Conservation (phyloP, 1,140 invertebrate species). For the Caenorhabditis brenneri region DNA sequence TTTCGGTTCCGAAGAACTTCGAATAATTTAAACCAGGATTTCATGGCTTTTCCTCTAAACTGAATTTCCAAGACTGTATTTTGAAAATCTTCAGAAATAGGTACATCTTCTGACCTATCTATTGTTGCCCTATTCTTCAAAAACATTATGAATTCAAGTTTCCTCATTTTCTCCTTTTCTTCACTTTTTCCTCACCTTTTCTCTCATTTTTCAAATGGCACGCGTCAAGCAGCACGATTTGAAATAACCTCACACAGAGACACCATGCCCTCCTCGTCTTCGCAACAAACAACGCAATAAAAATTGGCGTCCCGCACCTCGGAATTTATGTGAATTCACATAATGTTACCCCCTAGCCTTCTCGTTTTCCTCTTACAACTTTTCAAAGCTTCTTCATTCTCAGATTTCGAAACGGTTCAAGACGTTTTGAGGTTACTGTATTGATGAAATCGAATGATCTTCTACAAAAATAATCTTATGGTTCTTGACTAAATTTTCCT, state of each 20-base stretch:
- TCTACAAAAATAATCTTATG: too few relatives aligned
- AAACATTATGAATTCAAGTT: neutral
- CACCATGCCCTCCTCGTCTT: constrained; percentile 1
- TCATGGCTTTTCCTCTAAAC: too few relatives aligned
- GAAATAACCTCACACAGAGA: neutral
- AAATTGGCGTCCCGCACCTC: constrained; percentile 32
- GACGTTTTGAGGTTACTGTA: too few relatives aligned
- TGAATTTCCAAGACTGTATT: too few relatives aligned
- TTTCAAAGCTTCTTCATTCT: neutral
- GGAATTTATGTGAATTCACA: constrained; percentile 39
- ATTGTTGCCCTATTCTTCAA: too few relatives aligned
- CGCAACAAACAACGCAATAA: constrained; percentile 43
- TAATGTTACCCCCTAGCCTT: neutral
- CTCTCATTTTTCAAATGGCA: constrained; percentile 34
- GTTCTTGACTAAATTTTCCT: neutral
- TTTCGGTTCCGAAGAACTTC: too few relatives aligned
- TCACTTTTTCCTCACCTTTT: neutral
- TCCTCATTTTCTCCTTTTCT: neutral
- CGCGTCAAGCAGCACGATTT: constrained; percentile 7
- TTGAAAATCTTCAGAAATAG: too few relatives aligned
- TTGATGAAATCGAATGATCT: too few relatives aligned
- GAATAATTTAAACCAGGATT: too few relatives aligned
- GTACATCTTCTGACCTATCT: too few relatives aligned
- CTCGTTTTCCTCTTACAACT: neutral
- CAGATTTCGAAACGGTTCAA: too few relatives aligned